Evolutionary conservation across 37 sponge, comb jelly and placozoan genomes (phyloP), one percentile per base, ranked within the genome.

Genomic region (Tethya wilhelma): DNA sequence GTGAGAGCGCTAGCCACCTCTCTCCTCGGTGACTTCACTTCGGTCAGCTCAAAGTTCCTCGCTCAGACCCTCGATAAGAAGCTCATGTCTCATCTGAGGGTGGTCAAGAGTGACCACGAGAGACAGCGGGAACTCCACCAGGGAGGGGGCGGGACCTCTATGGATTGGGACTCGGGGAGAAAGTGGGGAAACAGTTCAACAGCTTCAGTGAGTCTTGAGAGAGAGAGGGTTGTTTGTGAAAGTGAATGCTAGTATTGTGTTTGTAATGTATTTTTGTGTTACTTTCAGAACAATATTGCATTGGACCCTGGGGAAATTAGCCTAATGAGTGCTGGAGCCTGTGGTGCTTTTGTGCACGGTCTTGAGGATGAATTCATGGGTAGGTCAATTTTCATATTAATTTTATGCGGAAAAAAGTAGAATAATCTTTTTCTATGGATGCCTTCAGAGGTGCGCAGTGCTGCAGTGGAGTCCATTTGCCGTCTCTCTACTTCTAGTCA

Each of bases 311-410:
- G 84, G 44, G 86, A 91, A 41, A 74, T 80, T 26, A 80, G 75
- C 41, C 67, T 95, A 30, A 89, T 95, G 81, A 89, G 70, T 57
- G 74, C 90, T 26, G 96, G 96, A 33, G 93, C 96, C 4, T 95
- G 96, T 78, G 96, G 96, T 25, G 97, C 97, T 14, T 97, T 97
- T 79, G 86, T 96, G 28, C 97, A 97, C 44, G 90, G 87, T 0
- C 81, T 94, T 32, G 97, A 97, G 59, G 97, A 97, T 86, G 97
- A 97, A 73, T 94, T 78, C 74, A 81, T 83, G 81, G 91, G 87
- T 87, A 73, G 41, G 78, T 28, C 46, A 19, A 41, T 6, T 19
- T 1, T 38, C 39, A 8, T 31, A 9, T 31, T 6, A 67, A 37
- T 6, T 67, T 1, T 40, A 42, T 12, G 11, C 28, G 26, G n/a